These are phyloP conservation scores for Idaea aversata DNA, from an alignment of 2,888 invertebrate genomes.

Conservation along the genomic window DNA sequence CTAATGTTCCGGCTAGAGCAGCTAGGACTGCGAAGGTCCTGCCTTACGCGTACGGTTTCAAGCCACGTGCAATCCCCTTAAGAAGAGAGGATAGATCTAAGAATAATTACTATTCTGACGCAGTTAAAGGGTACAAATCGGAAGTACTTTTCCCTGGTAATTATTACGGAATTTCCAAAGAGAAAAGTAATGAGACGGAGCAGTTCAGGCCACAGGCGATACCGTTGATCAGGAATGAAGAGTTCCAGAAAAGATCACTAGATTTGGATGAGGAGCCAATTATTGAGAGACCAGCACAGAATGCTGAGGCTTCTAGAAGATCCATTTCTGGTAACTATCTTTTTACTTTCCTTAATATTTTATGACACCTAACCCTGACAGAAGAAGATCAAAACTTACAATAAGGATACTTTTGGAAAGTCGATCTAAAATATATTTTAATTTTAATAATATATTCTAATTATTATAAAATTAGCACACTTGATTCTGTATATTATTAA, in stretches of 20 bases:
- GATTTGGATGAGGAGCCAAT: slow-evolving; percentile 52
- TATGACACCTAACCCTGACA: too few relatives aligned
- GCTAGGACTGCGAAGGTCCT: slow-evolving; percentile 41
- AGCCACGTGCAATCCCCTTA: slow-evolving; percentile 60
- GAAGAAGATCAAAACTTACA: too few relatives aligned
- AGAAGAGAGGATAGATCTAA: slow-evolving; percentile 49
- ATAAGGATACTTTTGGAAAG: too few relatives aligned
- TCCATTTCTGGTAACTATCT: slow-evolving; percentile 66
- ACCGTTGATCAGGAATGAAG: slow-evolving; percentile 60
- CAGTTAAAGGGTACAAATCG: slow-evolving; percentile 52
- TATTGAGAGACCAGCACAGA: slow-evolving; percentile 57
- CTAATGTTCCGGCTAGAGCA: slow-evolving; percentile 26
- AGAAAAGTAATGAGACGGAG: slow-evolving; percentile 55
- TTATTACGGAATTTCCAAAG: slow-evolving; percentile 73
- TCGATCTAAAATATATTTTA: too few relatives aligned
- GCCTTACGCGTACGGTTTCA: slow-evolving; percentile 55
- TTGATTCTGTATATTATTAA: too few relatives aligned
- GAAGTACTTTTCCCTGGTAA: slow-evolving; percentile 73
- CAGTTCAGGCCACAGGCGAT: slow-evolving; percentile 61
- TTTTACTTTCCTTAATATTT: neutral
- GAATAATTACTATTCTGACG: slow-evolving; percentile 57
- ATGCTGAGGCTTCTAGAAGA: slow-evolving; percentile 58
- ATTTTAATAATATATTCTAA: too few relatives aligned
- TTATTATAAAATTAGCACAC: too few relatives aligned
- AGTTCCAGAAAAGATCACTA: slow-evolving; percentile 59